Percentiles rank a stretch among this genome's conserved stretches.
Conservation (phyloP, 2,113 vertebrate species). For the Miniopterus natalensis region DNA sequence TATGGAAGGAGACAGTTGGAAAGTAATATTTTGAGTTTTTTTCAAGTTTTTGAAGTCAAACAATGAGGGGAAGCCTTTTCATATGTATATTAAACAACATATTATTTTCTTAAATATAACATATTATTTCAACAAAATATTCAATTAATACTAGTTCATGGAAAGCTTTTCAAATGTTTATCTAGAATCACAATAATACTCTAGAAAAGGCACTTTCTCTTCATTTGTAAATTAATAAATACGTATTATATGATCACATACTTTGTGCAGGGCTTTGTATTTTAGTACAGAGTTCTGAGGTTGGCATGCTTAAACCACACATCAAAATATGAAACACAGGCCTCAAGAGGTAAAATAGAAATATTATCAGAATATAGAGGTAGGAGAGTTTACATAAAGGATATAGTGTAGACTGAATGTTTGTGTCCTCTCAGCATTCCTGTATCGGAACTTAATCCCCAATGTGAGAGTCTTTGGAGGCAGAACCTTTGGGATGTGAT, state of each 20-base stretch:
- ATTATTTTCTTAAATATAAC: background rate
- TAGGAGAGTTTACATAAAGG: background rate
- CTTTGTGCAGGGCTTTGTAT: background rate
- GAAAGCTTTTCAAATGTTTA: background rate
- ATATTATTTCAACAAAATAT: background rate
- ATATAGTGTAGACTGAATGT: background rate
- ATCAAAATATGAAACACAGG: background rate
- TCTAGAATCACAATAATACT: background rate
- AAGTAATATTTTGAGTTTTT: background rate
- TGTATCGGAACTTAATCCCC: background rate
- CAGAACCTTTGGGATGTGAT: background rate
- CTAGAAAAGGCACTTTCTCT: background rate
- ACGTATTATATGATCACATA: background rate
- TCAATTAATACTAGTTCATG: background rate
- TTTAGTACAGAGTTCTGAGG: background rate
- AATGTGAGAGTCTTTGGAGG: background rate
- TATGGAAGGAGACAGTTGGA: background rate
- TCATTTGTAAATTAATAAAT: background rate
- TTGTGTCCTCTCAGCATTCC: background rate
- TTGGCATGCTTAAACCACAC: background rate
- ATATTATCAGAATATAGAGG: background rate
- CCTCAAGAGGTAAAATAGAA: background rate
- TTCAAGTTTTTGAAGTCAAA: background rate
- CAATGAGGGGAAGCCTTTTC: background rate
- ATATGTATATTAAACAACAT: background rate